Evolutionary conservation across 2,797 vertebrate genomes (phyloP), one percentile per base, ranked within the genome.

Genomic region (Fistularia commersonii): DNA sequence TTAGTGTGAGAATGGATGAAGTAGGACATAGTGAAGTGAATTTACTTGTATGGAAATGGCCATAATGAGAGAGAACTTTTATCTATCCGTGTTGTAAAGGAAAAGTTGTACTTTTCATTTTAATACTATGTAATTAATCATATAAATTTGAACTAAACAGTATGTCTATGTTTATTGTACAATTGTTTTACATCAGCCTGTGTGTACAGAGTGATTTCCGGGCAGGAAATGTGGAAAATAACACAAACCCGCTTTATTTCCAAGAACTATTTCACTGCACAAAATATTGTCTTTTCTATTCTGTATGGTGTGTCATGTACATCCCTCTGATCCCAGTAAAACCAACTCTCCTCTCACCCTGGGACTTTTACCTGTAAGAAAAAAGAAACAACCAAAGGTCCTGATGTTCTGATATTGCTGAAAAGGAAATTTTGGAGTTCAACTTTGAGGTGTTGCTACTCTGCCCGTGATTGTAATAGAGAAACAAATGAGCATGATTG

Each of bases 361-460:
- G 42, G 32, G 57, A 66, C 57, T 38, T 33, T 54, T 32, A 54
- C 41, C 66, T 48, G 57, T 54, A 71, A 57, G 54, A 81, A 84
- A 86, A 86, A 84, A 86, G 84, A 86, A 90, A 89, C 87, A 88
- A 87, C 85, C 84, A 88, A 89, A 80, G 69, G 45, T 38, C 34
- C 48, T 46, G 51, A 72, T 70, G 74, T 64, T 63, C 8, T 64
- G n/a, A 54, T 67, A 63, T 61, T 68, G 75, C 45, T 64, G 40
- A 59, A 62, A 57, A 48, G 6, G 8, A 14, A 42, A 6, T 8
- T 8, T 12, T 12, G n/a, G 40, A 33, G 52, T 7, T 38, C 11
- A 44, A 11, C n/a, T 4, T 11, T 7, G 5, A 49, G 14, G 9
- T 31, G 35, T 23, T 14, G 23, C 4, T 23, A 23, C 23, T 23